Evolutionary conservation across 2,113 vertebrate species (phyloP), one percentile per base, ranked within the genome.

Genomic region (Ginglymostoma cirratum): DNA sequence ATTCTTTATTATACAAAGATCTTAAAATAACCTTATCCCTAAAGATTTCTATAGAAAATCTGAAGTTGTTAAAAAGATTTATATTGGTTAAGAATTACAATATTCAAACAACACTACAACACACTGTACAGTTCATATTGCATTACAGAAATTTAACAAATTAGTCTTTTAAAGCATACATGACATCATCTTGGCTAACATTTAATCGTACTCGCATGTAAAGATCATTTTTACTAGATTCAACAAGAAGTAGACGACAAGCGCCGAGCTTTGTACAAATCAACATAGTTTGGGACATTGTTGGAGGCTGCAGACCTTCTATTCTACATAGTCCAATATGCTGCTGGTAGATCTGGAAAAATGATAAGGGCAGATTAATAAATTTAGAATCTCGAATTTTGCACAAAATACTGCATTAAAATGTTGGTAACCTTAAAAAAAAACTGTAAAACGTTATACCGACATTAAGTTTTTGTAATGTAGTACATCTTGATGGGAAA

Each of bases 161-260:
- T 96, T 96, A 98, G 65, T 98, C 98, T 97, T 98, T 99, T 95
- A 99, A 97, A 0, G 98, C 99, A 7, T 98, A 99, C 48, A 99
- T 97, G 55, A 99, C 97, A 45, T 99, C 98, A 0, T 99, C 98
- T 97, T 99, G 99, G 97, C 98, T 99, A 94, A 99, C 96, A 3
- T 99, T 99, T 85, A 99, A 98, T 17, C 99, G 97, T 95, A 99
- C 97, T 0, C 98, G 97, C 96, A 98, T 97, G 6, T 99, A 97
- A 21, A 99, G 94, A 8, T 99, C 99, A 15, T 98, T 98, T 10
- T 90, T 98, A 95, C 98, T 98, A 78, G 98, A 95, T 94, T 99
- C 99, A 96, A 98, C 92, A 4, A 99, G 98, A 96, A 99, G 97
- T 0, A 99, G 96, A 92, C 98, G 98, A 96, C 98, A 98, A 95